Conservation (phyloP, 2,113 vertebrate genomes). For the Salminus brasiliensis region DNA sequence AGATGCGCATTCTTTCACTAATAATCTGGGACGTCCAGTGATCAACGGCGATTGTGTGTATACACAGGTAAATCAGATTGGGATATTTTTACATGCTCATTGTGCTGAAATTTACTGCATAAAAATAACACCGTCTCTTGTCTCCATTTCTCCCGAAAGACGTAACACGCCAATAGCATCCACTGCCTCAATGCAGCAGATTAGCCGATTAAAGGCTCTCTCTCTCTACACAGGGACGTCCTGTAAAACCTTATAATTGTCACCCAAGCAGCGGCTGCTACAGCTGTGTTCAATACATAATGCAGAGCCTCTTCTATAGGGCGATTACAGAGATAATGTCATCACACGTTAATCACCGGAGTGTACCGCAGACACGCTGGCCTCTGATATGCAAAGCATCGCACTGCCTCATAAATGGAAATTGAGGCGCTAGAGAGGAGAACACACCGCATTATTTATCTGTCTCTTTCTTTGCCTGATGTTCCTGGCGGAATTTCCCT, state of each 20-base stretch:
- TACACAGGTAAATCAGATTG: constrained; percentile 70
- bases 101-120: constrained; percentile 44
- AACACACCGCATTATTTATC: constrained; percentile 77
- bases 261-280: constrained; percentile 58
- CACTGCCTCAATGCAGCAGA: constrained; percentile 67
- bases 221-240: constrained; percentile 49
- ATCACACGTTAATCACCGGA: constrained; percentile 74
- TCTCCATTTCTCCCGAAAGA: constrained; percentile 68
- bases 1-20: constrained; percentile 64
- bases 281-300: constrained; percentile 62
- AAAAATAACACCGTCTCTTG: constrained; percentile 58
- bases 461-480: neutral
- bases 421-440: constrained; percentile 54
- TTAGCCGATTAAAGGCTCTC: constrained; percentile 79
- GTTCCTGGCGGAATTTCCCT: neutral
- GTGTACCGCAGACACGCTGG: constrained; percentile 58
- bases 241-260: constrained; percentile 57
- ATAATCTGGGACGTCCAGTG: constrained; percentile 59
- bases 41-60: constrained; percentile 68
- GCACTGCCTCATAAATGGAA: constrained; percentile 31
- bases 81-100: constrained; percentile 72
- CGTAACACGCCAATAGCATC: constrained; percentile 59
- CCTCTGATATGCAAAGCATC: constrained; percentile 75
- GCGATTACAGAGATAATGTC: constrained; percentile 71
- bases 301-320: constrained; percentile 64